These are phyloP conservation scores for Craterocephalus amniculus DNA, from an alignment of 2,797 vertebrate species.

Conservation along the genomic window DNA sequence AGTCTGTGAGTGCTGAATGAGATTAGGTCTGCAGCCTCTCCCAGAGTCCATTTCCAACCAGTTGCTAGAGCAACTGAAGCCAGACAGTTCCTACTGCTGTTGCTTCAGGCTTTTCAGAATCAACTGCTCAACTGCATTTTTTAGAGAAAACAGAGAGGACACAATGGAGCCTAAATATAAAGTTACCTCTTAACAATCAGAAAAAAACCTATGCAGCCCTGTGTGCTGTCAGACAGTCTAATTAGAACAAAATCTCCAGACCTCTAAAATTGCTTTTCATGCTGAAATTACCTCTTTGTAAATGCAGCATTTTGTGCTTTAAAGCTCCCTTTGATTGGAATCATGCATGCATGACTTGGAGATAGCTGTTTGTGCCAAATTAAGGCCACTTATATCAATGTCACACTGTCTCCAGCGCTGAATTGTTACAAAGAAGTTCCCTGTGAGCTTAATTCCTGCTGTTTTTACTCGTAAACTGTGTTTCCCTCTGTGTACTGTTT, in stretches of 20 bases:
- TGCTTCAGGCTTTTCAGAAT: constrained; percentile 60
- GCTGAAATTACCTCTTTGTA: constrained; percentile 15
- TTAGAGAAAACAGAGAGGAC: constrained; percentile 39
- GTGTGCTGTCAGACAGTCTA: constrained; percentile 1
- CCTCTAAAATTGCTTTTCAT: not conserved
- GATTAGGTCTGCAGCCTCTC: constrained; percentile 47
- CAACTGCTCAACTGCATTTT: constrained; percentile 50
- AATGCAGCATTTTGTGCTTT: not conserved
- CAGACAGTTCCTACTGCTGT: constrained; percentile 58
- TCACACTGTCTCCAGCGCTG: not conserved
- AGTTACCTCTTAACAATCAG: not conserved
- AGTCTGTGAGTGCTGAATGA: constrained; percentile 57
- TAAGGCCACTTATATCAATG: not conserved
- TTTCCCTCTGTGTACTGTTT: not conserved
- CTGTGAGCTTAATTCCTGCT: not conserved
- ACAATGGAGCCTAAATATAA: constrained; percentile 32
- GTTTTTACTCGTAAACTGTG: constrained; percentile 10
- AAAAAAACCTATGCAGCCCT: not conserved
- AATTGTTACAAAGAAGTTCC: constrained; percentile 6
- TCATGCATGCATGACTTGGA: constrained; percentile 11
- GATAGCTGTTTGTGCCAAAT: not conserved
- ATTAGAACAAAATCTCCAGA: constrained; percentile 11
- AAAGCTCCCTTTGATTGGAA: not conserved
- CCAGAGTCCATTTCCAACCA: constrained; percentile 55
- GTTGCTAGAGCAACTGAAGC: constrained; percentile 74